These are phyloP conservation scores for Meloidogyne chitwoodi DNA, from an alignment of 1,140 invertebrate species.

Conservation along the genomic window DNA sequence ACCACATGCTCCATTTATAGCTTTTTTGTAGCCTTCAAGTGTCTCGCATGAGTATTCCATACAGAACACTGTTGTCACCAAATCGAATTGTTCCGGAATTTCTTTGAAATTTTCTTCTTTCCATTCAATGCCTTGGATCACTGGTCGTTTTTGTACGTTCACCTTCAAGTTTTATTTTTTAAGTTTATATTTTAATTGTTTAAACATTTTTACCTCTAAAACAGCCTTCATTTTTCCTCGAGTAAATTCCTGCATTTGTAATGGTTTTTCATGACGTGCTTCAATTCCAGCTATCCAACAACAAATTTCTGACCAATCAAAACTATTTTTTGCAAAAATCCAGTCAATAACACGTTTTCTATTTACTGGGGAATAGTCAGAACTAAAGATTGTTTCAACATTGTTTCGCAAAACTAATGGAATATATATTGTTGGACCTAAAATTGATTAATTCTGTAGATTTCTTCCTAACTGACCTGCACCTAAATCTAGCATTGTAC, in stretches of 20 bases:
- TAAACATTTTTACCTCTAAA: slow-evolving; percentile 32
- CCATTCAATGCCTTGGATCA: slow-evolving; percentile 43
- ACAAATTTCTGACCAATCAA: slow-evolving; percentile 57
- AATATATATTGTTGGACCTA: slow-evolving; percentile 58
- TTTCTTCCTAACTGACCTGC: slow-evolving; percentile 38
- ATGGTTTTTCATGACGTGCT: slow-evolving; percentile 40
- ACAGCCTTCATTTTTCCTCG: slow-evolving; percentile 53
- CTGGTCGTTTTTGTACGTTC: slow-evolving; percentile 48
- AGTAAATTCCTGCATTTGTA: slow-evolving; percentile 49
- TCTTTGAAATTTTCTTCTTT: slow-evolving; percentile 2
- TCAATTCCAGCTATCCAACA: slow-evolving; percentile 54
- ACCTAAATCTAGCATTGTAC: slow-evolving; percentile 49
- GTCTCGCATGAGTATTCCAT: slow-evolving; percentile 56
- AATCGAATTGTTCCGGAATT: slow-evolving; percentile 49
- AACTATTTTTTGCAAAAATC: slow-evolving; percentile 42
- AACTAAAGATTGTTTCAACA: slow-evolving; percentile 49
- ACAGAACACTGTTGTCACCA: slow-evolving; percentile 55
- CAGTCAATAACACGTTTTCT: slow-evolving; percentile 43
- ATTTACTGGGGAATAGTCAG: slow-evolving; percentile 53
- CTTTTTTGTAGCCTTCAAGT: slow-evolving; percentile 45
- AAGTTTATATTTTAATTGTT: background rate
- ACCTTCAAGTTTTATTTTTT: slow-evolving; percentile 7
- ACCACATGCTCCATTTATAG: slow-evolving; percentile 18
- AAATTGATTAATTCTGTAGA: background rate
- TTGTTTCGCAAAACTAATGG: slow-evolving; percentile 49